Conservation (phyloP, 2,888 invertebrate species). For the Drosophila gaucha region DNA sequence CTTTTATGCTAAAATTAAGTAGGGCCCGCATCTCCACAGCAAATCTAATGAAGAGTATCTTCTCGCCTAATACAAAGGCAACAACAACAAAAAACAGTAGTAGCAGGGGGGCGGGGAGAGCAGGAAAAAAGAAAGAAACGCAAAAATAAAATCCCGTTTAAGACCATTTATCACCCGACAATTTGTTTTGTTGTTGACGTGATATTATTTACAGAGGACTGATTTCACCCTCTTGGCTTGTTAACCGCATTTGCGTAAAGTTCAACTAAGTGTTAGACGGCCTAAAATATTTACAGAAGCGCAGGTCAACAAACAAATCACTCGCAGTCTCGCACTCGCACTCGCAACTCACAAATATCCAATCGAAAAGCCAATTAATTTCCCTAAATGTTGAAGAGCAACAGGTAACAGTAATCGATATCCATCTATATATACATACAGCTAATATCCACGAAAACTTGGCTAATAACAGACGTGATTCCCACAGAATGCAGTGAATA, state of each 20-base stretch:
- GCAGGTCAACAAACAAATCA: constrained; percentile 31
- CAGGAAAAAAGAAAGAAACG: constrained; percentile 34
- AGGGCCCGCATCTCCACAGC: constrained; percentile 47
- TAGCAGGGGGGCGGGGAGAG: constrained; percentile 11
- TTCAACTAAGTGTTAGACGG: constrained; percentile 35
- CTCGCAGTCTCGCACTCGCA: constrained; percentile 11
- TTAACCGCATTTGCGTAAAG: constrained; percentile 52
- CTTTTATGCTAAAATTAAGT: constrained; percentile 79
- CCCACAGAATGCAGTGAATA: too few relatives aligned
- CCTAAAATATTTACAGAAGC: constrained; percentile 41
- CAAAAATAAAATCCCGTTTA: constrained; percentile 84
- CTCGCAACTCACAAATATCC: constrained; percentile 14
- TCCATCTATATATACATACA: background rate
- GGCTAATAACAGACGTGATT: too few relatives aligned
- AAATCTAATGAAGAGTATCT: constrained; percentile 62
- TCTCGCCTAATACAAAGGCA: constrained; percentile 35
- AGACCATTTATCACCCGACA: constrained; percentile 84
- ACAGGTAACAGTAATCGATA: background rate
- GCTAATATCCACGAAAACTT: background rate
- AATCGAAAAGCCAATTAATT: constrained; percentile 30
- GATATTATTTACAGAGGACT: constrained; percentile 78
- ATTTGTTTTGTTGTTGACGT: constrained; percentile 69
- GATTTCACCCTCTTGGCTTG: constrained; percentile 71
- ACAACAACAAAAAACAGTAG: constrained; percentile 20
- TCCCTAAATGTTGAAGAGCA: constrained; percentile 7